A percentile compares a stretch with the other conserved stretches of the same genome.
Evolutionary conservation across 2,797 vertebrate species (phyloP).

Genomic region (Avahi laniger): DNA sequence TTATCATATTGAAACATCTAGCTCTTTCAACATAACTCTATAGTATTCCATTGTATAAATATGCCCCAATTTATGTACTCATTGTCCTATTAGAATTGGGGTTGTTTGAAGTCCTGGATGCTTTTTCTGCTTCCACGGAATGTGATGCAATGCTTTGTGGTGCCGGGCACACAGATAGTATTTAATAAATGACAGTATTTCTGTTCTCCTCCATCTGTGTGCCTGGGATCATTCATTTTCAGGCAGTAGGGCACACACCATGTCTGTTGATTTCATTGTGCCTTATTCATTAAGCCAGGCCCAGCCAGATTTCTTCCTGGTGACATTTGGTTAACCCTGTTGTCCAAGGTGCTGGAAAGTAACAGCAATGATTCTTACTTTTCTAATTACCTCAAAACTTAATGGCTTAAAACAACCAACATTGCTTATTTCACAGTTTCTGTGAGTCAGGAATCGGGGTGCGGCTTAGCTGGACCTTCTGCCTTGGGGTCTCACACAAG

Average conservation of each 20-base stretch:
- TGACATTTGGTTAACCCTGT: background rate
- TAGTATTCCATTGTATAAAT: background rate
- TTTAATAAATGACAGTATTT: conserved; percentile 1
- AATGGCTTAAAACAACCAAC: background rate
- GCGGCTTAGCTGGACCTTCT: background rate
- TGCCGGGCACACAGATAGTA: background rate
- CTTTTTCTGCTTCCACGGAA: background rate
- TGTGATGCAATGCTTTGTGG: background rate
- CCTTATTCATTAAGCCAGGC: background rate
- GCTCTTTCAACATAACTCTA: background rate
- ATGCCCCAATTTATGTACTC: background rate
- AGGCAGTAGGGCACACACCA: background rate
- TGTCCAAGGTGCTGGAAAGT: conserved; percentile 5
- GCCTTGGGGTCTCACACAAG: background rate
- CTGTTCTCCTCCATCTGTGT: background rate
- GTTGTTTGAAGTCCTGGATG: background rate
- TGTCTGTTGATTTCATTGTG: background rate
- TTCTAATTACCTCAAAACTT: background rate
- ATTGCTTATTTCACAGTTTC: background rate
- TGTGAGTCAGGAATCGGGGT: background rate
- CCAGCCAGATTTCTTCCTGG: background rate
- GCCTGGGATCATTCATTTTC: background rate
- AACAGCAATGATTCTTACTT: background rate
- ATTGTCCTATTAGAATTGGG: background rate
- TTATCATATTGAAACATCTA: background rate